These are phyloP conservation scores for Ctenopoma kingsleyae DNA, from an alignment of 2,797 vertebrate species.

Conservation along the genomic window DNA sequence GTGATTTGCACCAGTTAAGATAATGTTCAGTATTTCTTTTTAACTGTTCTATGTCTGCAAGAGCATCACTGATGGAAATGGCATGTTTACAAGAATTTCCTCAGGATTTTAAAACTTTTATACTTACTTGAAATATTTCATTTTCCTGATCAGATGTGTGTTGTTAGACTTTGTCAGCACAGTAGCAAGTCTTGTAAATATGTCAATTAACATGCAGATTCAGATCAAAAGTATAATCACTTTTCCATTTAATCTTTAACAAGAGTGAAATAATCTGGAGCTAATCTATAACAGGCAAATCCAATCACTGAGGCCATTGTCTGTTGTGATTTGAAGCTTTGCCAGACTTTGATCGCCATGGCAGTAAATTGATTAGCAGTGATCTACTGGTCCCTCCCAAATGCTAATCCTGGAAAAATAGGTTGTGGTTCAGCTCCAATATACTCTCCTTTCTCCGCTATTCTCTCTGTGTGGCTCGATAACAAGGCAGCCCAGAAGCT, in stretches of 20 bases:
- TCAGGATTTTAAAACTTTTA: conserved; percentile 18
- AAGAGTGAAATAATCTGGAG: conserved; percentile 72
- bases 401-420: conserved; percentile 71
- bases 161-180: conserved; percentile 40
- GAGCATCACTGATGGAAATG: neutral
- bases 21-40: neutral
- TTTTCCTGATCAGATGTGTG: conserved; percentile 37
- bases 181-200: conserved; percentile 59
- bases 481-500: conserved; percentile 33
- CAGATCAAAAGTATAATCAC: conserved; percentile 62
- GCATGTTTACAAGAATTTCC: neutral
- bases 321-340: conserved; percentile 63
- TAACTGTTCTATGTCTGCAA: conserved; percentile 4
- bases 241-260: conserved; percentile 72
- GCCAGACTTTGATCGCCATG: conserved; percentile 69
- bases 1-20: neutral
- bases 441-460: conserved; percentile 14
- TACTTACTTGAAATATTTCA: conserved; percentile 32
- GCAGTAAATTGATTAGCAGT: conserved; percentile 78
- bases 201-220: conserved; percentile 65
- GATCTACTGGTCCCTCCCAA: conserved; percentile 64
- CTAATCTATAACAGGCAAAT: conserved; percentile 74
- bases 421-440: conserved; percentile 36
- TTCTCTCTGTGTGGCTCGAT: conserved; percentile 24
- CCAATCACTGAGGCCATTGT: conserved; percentile 68